These are phyloP conservation scores for Lacerta agilis DNA, from an alignment of 2,797 vertebrate genomes.

Conservation along the genomic window DNA sequence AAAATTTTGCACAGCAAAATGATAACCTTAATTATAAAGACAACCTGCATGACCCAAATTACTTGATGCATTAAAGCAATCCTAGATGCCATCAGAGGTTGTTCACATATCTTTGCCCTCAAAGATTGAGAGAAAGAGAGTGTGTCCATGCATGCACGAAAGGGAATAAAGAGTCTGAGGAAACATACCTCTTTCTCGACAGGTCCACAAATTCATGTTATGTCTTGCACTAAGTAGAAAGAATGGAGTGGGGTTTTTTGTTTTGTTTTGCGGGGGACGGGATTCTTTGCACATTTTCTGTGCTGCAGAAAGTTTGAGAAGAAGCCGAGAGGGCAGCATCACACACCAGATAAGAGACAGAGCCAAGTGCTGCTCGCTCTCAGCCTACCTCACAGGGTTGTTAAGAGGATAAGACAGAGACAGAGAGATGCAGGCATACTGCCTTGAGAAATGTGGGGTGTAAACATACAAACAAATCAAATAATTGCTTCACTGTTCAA, in stretches of 20 bases:
- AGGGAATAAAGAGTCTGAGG: neutral
- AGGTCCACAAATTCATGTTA: neutral
- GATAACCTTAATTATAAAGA: slow-evolving; percentile 32
- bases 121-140: slow-evolving; percentile 3
- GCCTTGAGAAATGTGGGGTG: no score
- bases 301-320: neutral
- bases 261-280: neutral
- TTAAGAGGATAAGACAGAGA: no score
- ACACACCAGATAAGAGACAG: neutral
- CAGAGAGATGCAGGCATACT: no score
- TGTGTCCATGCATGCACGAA: neutral
- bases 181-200: neutral
- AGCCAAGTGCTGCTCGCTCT: neutral
- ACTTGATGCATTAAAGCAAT: slow-evolving; percentile 9
- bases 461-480: no score
- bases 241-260: neutral
- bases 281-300: neutral
- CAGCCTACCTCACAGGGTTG: no score
- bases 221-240: neutral
- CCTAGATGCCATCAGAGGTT: slow-evolving; percentile 4
- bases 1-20: slow-evolving; percentile 33
- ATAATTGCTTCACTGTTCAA: neutral
- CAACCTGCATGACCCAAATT: slow-evolving; percentile 30
- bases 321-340: neutral
- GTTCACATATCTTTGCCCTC: slow-evolving; percentile 1